Evolutionary conservation across 2,888 invertebrate genomes (phyloP).

Genomic region (Cenopis cana): DNA sequence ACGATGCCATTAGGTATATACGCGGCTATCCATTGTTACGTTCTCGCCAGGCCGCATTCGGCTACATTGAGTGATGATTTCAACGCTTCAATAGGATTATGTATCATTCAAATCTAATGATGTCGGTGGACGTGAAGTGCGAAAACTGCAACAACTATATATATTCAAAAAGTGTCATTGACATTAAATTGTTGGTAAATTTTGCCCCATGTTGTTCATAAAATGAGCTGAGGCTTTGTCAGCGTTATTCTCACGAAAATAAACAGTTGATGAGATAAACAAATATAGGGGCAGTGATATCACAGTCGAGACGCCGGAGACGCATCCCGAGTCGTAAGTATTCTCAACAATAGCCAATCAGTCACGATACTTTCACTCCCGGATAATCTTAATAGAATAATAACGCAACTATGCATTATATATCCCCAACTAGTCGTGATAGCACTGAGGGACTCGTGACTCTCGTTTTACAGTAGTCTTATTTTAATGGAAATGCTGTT

Average conservation of each 20-base stretch:
- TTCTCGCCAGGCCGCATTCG: conserved; percentile 37
- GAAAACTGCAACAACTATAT: conserved; percentile 3
- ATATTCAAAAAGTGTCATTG: conserved; percentile 16
- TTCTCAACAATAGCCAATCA: conserved; percentile 75
- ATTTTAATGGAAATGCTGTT: conserved; percentile 73
- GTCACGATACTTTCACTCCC: conserved; percentile 77
- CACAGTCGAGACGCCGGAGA: conserved; percentile 71
- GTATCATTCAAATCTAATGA: conserved; percentile 29
- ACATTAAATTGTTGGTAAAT: conserved; percentile 55
- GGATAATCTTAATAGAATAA: conserved; percentile 76
- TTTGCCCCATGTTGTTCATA: conserved; percentile 69
- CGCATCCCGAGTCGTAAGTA: conserved; percentile 62
- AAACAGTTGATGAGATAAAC: conserved; percentile 65
- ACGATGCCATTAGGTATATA: conserved; percentile 41
- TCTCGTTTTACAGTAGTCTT: conserved; percentile 76
- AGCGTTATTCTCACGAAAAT: conserved; percentile 76
- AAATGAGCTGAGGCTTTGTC: conserved; percentile 63
- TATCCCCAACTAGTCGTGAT: conserved; percentile 77
- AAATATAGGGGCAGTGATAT: conserved; percentile 69
- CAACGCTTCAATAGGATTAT: conserved; percentile 30
- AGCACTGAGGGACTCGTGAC: conserved; percentile 79
- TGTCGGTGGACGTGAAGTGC: conserved; percentile 16
- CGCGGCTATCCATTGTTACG: conserved; percentile 31
- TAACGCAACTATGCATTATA: conserved; percentile 72
- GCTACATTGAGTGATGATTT: conserved; percentile 38